Evolutionary conservation across 2,113 vertebrate species (phyloP), one percentile per base, ranked within the genome.

Genomic region (Oxyruncus cristatus): DNA sequence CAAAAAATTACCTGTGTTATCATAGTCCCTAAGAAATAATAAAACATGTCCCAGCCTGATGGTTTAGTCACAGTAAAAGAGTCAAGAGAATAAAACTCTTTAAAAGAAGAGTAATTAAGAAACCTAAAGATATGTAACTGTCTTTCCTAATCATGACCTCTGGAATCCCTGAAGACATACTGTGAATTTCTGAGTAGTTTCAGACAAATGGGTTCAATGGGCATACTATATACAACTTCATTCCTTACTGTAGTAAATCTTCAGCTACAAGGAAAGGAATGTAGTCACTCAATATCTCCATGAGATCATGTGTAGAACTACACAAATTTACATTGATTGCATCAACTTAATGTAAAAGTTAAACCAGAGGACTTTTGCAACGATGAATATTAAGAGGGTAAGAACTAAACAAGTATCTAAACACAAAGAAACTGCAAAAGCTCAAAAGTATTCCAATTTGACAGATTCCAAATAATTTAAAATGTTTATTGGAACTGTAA

Each of bases 21-120:
- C 26, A 13, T 8, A 96, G 65, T 93, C 89, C 80, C 85, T 49
- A 79, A 96, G 88, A 97, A 94, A 88, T 81, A 89, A 89, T 78
- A 95, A 96, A 96, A 88, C 73, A 78, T 42, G 26, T 81, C 61
- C 61, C 67, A 92, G 80, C 13, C 93, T 97, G 91, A 92, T 95
- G 80, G 77, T 68, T 93, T 75, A 88, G 92, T 65, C 77, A 87
- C 77, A 93, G 70, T 47, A 89, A 95, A 53, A 33, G 50, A 95
- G 65, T 56, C 73, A 74, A 89, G 89, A 93, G 80, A 97, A 92
- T 83, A 97, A 65, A 95, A 44, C 32, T 61, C 44, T 63, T 75
- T 62, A 71, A 92, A 95, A 66, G 35, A 42, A 28, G 41, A 88
- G 13, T 61, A 94, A 96, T 96, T 97, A 93, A 93, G 56, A 76